A percentile compares a stretch with the other conserved stretches of the same genome.
These are phyloP conservation scores for Lysandra coridon DNA, from an alignment of 2,888 invertebrate genomes.

Conservation along the genomic window DNA sequence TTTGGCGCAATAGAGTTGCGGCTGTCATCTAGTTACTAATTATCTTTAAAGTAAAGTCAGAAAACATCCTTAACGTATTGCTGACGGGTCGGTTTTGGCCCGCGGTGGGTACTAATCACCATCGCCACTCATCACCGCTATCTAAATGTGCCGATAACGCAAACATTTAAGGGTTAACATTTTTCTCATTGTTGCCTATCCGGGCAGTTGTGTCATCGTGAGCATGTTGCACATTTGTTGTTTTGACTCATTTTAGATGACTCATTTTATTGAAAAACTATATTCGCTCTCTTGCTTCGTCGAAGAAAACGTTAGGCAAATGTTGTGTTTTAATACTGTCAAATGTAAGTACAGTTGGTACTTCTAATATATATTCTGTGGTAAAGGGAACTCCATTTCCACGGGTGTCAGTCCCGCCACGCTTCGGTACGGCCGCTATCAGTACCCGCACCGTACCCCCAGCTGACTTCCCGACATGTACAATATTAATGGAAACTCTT, in stretches of 20 bases:
- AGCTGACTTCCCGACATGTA: not conserved
- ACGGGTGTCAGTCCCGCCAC: not conserved
- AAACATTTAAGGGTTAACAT: constrained; percentile 11
- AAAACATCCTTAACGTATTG: not conserved
- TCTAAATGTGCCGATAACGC: constrained; percentile 10
- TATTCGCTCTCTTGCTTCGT: not conserved
- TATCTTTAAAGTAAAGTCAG: not conserved
- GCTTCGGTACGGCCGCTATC: not conserved
- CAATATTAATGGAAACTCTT: constrained; percentile 11
- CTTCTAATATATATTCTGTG: no score
- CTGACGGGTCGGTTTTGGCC: not conserved
- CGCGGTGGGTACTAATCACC: not conserved
- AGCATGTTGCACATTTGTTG: constrained; percentile 5
- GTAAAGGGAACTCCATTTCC: not conserved
- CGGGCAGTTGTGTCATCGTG: not conserved
- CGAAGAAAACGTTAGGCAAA: not conserved
- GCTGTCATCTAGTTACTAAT: no score
- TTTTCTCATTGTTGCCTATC: constrained; percentile 8
- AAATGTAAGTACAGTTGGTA: not conserved
- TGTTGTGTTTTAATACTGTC: not conserved
- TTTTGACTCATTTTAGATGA: constrained; percentile 16
- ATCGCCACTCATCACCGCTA: constrained; percentile 2
- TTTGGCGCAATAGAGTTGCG: no score
- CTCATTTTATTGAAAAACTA: not conserved
- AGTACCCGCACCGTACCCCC: constrained; percentile 21